Evolutionary conservation across 2,113 vertebrate genomes (phyloP).

Genomic region (Ctenodactylus gundi): DNA sequence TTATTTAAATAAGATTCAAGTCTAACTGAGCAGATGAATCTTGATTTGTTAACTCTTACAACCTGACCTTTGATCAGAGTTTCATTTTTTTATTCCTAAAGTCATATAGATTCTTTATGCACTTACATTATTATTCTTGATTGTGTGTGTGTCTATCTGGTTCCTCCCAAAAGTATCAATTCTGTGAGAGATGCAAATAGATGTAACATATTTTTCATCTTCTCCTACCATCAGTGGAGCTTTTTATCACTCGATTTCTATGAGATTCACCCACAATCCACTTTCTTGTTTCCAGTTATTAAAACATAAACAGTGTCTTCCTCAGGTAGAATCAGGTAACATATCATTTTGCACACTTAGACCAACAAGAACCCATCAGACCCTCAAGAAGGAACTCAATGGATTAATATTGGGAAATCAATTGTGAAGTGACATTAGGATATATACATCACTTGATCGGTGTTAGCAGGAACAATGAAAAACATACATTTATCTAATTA

Average conservation of each 20-base stretch:
- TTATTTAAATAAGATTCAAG: constrained; percentile 21
- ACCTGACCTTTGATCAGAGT: constrained; percentile 8
- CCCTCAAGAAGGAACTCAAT: too few species aligned
- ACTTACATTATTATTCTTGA: not conserved
- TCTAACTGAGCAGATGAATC: not conserved
- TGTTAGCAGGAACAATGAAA: not conserved
- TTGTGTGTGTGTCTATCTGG: not conserved
- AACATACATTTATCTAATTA: not conserved
- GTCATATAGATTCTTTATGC: not conserved
- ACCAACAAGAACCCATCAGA: too few species aligned
- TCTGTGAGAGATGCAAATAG: not conserved
- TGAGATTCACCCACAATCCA: not conserved
- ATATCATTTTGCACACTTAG: not conserved
- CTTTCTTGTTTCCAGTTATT: not conserved
- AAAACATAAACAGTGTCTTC: not conserved
- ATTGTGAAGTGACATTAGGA: too few species aligned
- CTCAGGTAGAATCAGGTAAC: not conserved
- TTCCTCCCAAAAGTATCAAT: not conserved
- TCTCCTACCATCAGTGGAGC: not conserved
- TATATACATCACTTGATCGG: not conserved
- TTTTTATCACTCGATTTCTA: constrained; percentile 28
- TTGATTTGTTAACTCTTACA: constrained; percentile 9
- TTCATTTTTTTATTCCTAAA: not conserved
- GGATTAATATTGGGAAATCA: too few species aligned
- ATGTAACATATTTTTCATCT: not conserved